These are phyloP conservation scores for Cheilosia pagana DNA, from an alignment of 2,888 invertebrate genomes.

Conservation along the genomic window DNA sequence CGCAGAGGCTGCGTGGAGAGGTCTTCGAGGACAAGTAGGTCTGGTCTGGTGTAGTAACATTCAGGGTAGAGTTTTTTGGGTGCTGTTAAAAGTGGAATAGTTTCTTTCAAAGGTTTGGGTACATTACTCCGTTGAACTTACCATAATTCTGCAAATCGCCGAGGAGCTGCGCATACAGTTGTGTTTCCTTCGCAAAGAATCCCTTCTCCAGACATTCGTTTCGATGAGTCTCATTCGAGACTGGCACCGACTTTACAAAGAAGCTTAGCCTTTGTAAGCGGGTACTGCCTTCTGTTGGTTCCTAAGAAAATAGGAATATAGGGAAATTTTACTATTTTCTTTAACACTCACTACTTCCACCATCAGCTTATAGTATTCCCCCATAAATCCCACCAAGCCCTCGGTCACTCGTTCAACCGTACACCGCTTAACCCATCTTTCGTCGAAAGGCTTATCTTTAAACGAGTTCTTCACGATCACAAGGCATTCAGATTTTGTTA, in stretches of 20 bases:
- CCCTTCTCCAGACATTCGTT: constrained; percentile 79
- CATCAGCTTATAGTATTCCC: constrained; percentile 80
- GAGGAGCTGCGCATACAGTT: constrained; percentile 78
- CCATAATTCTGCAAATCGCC: constrained; percentile 79
- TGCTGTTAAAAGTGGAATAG: background rate
- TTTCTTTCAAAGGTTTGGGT: no score
- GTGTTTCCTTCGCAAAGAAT: constrained; percentile 79
- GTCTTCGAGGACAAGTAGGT: constrained; percentile 80
- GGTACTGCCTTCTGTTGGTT: background rate
- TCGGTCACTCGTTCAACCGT: constrained; percentile 76
- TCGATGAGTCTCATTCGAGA: constrained; percentile 77
- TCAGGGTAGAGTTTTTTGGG: constrained; percentile 77
- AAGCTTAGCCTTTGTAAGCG: constrained; percentile 69
- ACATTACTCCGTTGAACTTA: constrained; percentile 40
- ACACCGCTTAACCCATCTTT: constrained; percentile 69
- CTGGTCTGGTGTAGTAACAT: constrained; percentile 78
- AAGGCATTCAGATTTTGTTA: constrained; percentile 76
- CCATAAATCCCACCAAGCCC: constrained; percentile 80
- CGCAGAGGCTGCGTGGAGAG: constrained; percentile 74
- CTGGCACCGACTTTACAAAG: constrained; percentile 80
- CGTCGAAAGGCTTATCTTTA: constrained; percentile 43
- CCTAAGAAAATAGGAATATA: no score
- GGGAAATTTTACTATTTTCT: background rate
- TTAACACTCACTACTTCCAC: constrained; percentile 60
- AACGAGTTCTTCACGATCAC: constrained; percentile 77